A percentile compares a stretch with the other conserved stretches of the same genome.
Conservation (phyloP, 2,888 invertebrate species). For the Choreutis nemorana region DNA sequence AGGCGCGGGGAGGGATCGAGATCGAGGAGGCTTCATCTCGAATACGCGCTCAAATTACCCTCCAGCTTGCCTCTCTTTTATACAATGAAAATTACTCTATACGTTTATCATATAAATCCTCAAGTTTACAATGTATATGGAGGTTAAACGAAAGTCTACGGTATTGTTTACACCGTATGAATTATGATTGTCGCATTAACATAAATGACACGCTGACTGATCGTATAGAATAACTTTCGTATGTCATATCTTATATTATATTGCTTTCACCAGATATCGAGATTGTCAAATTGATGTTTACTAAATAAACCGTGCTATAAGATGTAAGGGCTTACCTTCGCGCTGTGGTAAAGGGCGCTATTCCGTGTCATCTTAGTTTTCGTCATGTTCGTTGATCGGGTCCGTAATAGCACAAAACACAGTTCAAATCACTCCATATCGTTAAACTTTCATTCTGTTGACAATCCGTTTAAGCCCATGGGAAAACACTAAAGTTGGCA, state of each 20-base stretch:
- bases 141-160: constrained; percentile 16
- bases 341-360: constrained; percentile 76
- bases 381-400: constrained; percentile 48
- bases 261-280: too few species aligned
- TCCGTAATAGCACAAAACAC: constrained; percentile 35
- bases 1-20: constrained; percentile 38
- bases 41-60: constrained; percentile 35
- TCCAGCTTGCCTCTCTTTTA: constrained; percentile 13
- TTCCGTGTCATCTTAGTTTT: constrained; percentile 65
- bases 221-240: constrained; percentile 3
- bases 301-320: neutral
- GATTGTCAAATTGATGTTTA: neutral
- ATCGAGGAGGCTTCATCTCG: constrained; percentile 27
- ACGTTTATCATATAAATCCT: neutral
- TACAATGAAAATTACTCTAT: neutral
- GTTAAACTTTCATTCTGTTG: constrained; percentile 33
- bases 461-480: constrained; percentile 28
- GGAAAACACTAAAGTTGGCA: constrained; percentile 30
- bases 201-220: constrained; percentile 23
- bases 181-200: constrained; percentile 16
- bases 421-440: constrained; percentile 41
- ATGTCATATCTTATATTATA: too few species aligned
- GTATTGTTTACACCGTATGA: constrained; percentile 16
- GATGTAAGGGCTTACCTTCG: constrained; percentile 74
- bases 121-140: neutral